Conservation (phyloP, 2,888 invertebrate species). For the Pheosia gnoma region DNA sequence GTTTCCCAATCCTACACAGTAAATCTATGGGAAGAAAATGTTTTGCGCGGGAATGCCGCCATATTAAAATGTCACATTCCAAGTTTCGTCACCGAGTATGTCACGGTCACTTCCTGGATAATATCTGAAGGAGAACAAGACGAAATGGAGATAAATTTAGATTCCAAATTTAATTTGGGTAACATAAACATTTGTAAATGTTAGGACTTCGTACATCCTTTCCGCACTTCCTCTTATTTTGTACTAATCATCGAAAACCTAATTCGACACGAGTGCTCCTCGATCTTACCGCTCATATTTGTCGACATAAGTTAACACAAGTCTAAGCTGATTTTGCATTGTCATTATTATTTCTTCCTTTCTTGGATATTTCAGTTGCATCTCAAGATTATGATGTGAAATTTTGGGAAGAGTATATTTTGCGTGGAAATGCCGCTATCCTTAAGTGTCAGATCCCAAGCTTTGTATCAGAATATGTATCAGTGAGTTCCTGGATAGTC, state of each 20-base stretch:
- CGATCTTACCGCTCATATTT: neutral
- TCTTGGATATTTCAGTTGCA: conserved; percentile 88
- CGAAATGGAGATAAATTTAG: conserved; percentile 78
- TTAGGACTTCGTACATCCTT: conserved; percentile 24
- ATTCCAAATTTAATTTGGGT: conserved; percentile 74
- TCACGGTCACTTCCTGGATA: conserved; percentile 93
- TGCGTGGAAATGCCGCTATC: conserved; percentile 95
- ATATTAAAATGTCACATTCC: conserved; percentile 97
- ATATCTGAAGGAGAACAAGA: conserved; percentile 85
- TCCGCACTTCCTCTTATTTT: conserved; percentile 19
- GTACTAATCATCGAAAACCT: neutral
- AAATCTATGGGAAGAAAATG: conserved; percentile 96
- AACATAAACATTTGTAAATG: conserved; percentile 35
- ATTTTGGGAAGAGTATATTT: conserved; percentile 96
- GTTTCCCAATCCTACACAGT: conserved; percentile 94
- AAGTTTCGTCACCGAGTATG: conserved; percentile 96
- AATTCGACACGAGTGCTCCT: too few species aligned
- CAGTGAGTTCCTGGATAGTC: conserved; percentile 93
- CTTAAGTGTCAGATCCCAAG: conserved; percentile 97
- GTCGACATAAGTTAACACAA: neutral
- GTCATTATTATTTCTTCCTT: conserved; percentile 11
- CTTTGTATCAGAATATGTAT: conserved; percentile 95
- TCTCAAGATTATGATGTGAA: conserved; percentile 95
- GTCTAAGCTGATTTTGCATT: neutral
- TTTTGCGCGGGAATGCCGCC: conserved; percentile 94